Evolutionary conservation across 2,113 vertebrate species (phyloP), one percentile per base, ranked within the genome.

Genomic region (Pangasianodon hypophthalmus): DNA sequence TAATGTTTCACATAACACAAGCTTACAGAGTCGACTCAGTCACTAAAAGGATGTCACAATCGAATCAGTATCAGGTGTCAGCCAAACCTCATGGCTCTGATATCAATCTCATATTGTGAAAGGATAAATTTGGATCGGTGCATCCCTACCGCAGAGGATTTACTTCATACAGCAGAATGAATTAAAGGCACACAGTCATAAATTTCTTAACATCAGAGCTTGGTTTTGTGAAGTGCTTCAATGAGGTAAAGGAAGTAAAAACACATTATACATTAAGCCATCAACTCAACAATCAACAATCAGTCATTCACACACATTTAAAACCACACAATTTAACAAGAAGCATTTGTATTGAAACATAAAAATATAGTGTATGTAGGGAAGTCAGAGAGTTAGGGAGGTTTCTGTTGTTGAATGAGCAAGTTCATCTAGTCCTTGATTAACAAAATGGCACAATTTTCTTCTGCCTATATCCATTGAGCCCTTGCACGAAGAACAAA

Each of bases 141-240:
- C 52, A 41, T 84, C 54, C n/a, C 6, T 37, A 37, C 50, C 37
- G 37, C n/a, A 64, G 75, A 81, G 44, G 29, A 79, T n/a, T 46
- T 48, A 48, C 87, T 86, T 82, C 50, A 79, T 80, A 73, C 85
- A 62, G 87, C 77, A 62, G 50, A 48, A 86, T 75, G 84, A 91
- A 54, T 89, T 77, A 89, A 91, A 88, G 88, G 84, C 91, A 91
- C 86, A 88, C 91, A 90, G 73, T 88, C 85, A 71, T 82, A 13
- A 54, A 60, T 86, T 85, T 88, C n/a, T 79, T 50, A 86, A 67
- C 88, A 83, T 24, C 60, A 67, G 79, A 87, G 71, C 83, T 82
- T 82, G 67, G 67, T 87, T 56, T 87, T 54, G 37, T 86, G 88
- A 88, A 85, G 88, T 75, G 84, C 84, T 85, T 81, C 81, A 84